Percentiles rank a stretch among this genome's conserved stretches.
Evolutionary conservation across 1,140 invertebrate genomes (phyloP).

Genomic region (Drosophila ohnishii): DNA sequence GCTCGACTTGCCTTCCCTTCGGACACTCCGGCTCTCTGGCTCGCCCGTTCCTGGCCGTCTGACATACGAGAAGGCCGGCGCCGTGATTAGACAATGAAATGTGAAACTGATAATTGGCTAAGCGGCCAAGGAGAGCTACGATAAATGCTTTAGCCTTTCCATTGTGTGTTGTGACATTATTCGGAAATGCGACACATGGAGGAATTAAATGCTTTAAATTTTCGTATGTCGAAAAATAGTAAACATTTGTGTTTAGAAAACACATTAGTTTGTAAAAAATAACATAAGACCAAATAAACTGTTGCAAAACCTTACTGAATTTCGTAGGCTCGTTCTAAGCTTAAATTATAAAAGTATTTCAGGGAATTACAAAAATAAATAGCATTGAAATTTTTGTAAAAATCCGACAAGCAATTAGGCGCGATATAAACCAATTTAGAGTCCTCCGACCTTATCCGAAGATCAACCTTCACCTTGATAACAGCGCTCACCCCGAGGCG

Average conservation of each 20-base stretch:
- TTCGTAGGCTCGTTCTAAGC: too few species aligned
- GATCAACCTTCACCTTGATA: conserved; percentile 31
- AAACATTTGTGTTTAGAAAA: neutral
- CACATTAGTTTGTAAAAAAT: too few species aligned
- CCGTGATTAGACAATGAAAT: conserved; percentile 58
- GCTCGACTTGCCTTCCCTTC: conserved; percentile 21
- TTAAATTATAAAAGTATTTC: too few species aligned
- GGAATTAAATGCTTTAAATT: conserved; percentile 22
- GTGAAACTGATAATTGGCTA: conserved; percentile 62
- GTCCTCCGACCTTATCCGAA: neutral
- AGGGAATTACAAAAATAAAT: too few species aligned
- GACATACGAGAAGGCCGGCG: conserved; percentile 40
- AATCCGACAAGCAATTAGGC: neutral
- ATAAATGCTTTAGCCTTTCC: conserved; percentile 44
- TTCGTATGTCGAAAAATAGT: neutral
- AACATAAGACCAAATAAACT: too few species aligned
- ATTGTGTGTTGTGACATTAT: conserved; percentile 42
- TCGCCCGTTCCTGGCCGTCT: neutral
- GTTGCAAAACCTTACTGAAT: too few species aligned
- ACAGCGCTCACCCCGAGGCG: conserved; percentile 1
- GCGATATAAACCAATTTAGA: neutral
- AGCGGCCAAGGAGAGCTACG: conserved; percentile 17
- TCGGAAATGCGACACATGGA: conserved; percentile 5
- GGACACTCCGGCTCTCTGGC: conserved; percentile 1
- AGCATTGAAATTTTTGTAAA: neutral